A percentile compares a stretch with the other conserved stretches of the same genome.
Evolutionary conservation across 2,797 vertebrate species (phyloP).

Genomic region (Dendrocincla fuliginosa): DNA sequence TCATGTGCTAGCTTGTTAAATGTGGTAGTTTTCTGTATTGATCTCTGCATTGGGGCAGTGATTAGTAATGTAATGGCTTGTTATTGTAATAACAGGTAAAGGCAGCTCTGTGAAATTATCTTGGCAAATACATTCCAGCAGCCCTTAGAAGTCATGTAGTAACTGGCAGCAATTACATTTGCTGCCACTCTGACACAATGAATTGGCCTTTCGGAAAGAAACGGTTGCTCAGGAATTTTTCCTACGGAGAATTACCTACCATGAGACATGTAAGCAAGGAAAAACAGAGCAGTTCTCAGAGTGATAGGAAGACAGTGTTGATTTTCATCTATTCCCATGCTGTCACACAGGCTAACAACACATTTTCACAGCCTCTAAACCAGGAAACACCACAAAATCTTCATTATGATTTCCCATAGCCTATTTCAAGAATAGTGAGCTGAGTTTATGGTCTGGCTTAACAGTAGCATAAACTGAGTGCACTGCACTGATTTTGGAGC

Average conservation of each 20-base stretch:
- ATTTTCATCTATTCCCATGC: neutral
- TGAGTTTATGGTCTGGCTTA: neutral
- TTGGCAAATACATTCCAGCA: neutral
- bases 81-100: neutral
- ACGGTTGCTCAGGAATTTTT: neutral
- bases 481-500: neutral
- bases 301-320: neutral
- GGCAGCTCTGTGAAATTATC: neutral
- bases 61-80: neutral
- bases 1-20: neutral
- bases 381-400: neutral
- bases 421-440: neutral
- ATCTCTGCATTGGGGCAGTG: neutral
- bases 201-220: neutral
- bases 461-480: neutral
- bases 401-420: neutral
- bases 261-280: rapidly evolving
- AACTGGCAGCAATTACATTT: neutral
- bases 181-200: neutral
- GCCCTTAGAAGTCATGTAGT: neutral
- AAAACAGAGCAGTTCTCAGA: neutral
- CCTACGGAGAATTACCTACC: neutral
- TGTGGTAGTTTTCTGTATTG: neutral
- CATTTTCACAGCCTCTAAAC: neutral
- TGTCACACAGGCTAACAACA: neutral